Base-by-base conservation (phyloP, 2,888 invertebrate genomes). In the Polylopha cassiicola region DNA sequence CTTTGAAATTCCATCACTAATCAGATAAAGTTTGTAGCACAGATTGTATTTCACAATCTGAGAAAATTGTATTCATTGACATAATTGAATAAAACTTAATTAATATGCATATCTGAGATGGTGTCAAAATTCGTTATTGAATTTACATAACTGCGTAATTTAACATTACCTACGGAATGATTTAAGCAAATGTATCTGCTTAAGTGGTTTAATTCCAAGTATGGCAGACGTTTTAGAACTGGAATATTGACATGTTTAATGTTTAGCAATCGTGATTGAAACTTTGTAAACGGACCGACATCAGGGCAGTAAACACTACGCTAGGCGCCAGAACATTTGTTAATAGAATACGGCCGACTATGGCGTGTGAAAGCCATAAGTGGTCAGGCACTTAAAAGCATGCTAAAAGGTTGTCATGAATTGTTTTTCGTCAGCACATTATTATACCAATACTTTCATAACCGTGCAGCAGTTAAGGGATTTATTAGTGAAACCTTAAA, bases 371-470 rank as follows among this genome's bases (percentile, higher is more conserved):
- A 58, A 60, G 55, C 72, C 67, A 64, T 75, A 81, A 76, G 69
- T 67, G 78, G 74, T 47, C 43, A 50, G 50, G 63, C 75, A 75
- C 73, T 78, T 78, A 71, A 65, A 63, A 55, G 65, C 67, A 57
- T 51, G 53, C 57, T 61, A 58, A 55, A 55, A 51, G 50, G 61
- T 58, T 65, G 63, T 69, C 68, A 75, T 72, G 69, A 72, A 73
- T 71, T 70, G 68, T 43, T 33, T 72, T 63, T 51, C 67, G 60
- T 67, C 61, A 59, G 60, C 53, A 61, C 56, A 61, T n/a, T n/a
- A n/a, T n/a, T n/a, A n/a, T n/a, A n/a, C n/a, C n/a, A n/a, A n/a
- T n/a, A n/a, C n/a, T n/a, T n/a, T n/a, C n/a, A n/a, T n/a, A n/a
- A n/a, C n/a, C n/a, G n/a, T n/a, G n/a, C n/a, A n/a, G n/a, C n/a